Conservation (phyloP, 2,888 invertebrate genomes). For the Tetropium fuscum region DNA sequence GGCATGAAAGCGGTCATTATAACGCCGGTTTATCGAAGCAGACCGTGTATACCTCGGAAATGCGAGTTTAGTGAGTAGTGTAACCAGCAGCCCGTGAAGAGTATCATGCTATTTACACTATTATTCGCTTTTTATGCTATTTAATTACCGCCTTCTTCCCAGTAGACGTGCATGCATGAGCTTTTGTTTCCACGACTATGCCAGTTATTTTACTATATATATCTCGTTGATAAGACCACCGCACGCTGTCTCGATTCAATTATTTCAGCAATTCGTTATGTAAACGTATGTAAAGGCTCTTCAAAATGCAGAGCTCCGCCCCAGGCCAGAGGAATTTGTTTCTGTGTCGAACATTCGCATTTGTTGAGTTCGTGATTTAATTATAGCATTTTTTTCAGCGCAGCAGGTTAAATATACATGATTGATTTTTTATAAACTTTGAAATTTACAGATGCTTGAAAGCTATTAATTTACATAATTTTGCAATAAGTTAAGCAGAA, state of each 20-base stretch:
- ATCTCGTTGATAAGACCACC: constrained; percentile 12
- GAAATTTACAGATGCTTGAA: too few species aligned
- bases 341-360: neutral
- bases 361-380: neutral
- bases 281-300: constrained; percentile 5
- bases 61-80: constrained; percentile 57
- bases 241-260: constrained; percentile 8
- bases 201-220: constrained; percentile 2
- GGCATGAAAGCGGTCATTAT: constrained; percentile 59
- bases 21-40: constrained; percentile 56
- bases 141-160: constrained; percentile 57
- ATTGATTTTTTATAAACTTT: too few species aligned
- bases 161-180: constrained; percentile 13
- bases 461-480: too few species aligned
- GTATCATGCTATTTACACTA: constrained; percentile 62
- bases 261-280: constrained; percentile 16
- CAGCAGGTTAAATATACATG: too few species aligned
- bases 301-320: constrained; percentile 2
- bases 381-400: neutral
- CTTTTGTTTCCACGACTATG: constrained; percentile 21
- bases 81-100: constrained; percentile 61
- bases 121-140: constrained; percentile 59
- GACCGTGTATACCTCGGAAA: constrained; percentile 57
- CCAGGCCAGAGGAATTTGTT: neutral
- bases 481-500: too few species aligned